A percentile compares a stretch with the other conserved stretches of the same genome.
phyloP scores from a whole-genome alignment of 2,888 invertebrate species.

The Mesorhabditis belari region DNA sequence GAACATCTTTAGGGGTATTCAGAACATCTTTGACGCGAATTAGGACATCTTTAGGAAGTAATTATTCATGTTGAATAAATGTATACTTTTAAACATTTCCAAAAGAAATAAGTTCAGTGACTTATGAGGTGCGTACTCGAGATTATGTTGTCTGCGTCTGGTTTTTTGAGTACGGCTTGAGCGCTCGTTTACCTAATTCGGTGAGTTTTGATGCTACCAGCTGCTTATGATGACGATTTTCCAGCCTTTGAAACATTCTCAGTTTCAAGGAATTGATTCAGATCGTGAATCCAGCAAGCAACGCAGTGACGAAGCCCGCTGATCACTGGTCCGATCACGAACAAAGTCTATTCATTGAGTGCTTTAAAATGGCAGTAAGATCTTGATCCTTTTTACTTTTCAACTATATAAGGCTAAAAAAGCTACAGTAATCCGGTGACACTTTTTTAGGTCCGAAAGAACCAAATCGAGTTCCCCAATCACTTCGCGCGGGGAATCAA shows the following conservation, averaged over 20 bases:
- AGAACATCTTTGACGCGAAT: too few species aligned
- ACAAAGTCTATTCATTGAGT: slow-evolving; percentile 12
- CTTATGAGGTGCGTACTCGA: slow-evolving; percentile 37
- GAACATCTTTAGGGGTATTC: too few species aligned
- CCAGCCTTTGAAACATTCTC: slow-evolving; percentile 21
- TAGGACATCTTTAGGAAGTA: too few species aligned
- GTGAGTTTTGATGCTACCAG: slow-evolving; percentile 5
- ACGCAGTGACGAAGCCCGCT: slow-evolving; percentile 60
- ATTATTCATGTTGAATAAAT: too few species aligned
- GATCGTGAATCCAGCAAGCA: slow-evolving; percentile 75
- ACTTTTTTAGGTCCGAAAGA: slow-evolving; percentile 71
- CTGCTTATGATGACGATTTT: slow-evolving; percentile 5
- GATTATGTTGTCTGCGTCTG: slow-evolving; percentile 34
- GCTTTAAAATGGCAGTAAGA: slow-evolving; percentile 27
- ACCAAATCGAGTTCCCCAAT: slow-evolving; percentile 81
- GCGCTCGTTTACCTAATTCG: slow-evolving; percentile 45
- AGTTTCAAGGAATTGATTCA: slow-evolving; percentile 57
- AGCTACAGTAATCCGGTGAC: slow-evolving; percentile 46
- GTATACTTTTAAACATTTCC: too few species aligned
- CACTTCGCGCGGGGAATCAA: slow-evolving; percentile 63
- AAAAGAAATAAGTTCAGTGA: slow-evolving; percentile 9
- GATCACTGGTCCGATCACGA: slow-evolving; percentile 24
- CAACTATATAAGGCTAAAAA: background rate
- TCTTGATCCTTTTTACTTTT: slow-evolving; percentile 39
- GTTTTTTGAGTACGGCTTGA: slow-evolving; percentile 44